Base-by-base conservation (phyloP, 2,797 vertebrate species). In the Sparus aurata region DNA sequence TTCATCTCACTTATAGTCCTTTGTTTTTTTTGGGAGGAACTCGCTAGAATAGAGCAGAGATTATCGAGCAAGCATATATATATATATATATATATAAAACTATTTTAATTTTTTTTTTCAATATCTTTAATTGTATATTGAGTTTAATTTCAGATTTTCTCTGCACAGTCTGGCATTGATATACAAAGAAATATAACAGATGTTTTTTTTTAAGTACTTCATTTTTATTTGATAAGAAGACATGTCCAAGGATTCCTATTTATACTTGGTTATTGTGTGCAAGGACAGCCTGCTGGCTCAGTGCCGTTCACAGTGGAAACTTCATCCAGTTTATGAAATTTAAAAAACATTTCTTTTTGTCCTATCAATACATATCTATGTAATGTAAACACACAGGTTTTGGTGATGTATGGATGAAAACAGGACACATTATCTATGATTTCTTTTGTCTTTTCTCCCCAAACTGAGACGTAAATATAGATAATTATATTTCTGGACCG, bases 271-370 rank as follows among this genome's bases (percentile, higher is more conserved):
- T 69, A 45, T 79, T 50, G 16, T 77, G 25, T 70, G 67, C 8
- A 80, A 78, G 65, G 63, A 88, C 83, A 72, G 86, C 82, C 87
- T 87, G 85, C 89, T 82, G 89, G 88, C 69, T 87, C 87, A 80
- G 88, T 52, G 83, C 75, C 38, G 38, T 85, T 82, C 71, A 75
- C 64, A 18, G 62, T 80, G 67, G 12, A 73, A 80, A 79, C 58
- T 61, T 67, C 27, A 59, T 46, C 34, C 59, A 64, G 23, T 38
- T 67, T 52, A 46, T 66, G 41, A 47, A 77, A 69, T 53, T 52
- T 59, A 27, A 27, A 25, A 43, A 55, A 47, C 53, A 49, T 75
- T 64, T 74, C n/a, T 45, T 55, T 17, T 59, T 22, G 27, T 74
- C 10, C 46, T 30, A 57, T 50, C 52, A 82, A 53, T 54, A 68